phyloP scores from a whole-genome alignment of 2,797 vertebrate species.

The Arvicola amphibius region DNA sequence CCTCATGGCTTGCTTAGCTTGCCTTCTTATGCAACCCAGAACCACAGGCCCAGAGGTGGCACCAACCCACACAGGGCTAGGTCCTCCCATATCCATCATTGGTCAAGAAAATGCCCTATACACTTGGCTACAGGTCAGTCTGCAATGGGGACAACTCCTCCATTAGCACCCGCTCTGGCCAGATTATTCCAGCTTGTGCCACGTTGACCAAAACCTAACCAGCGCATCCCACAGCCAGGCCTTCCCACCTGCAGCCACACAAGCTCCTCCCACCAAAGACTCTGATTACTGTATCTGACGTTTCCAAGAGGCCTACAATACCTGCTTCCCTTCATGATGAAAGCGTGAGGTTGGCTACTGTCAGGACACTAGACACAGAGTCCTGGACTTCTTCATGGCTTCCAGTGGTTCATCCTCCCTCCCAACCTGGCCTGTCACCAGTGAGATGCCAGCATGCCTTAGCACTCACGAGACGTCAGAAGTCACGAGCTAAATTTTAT shows the following conservation, averaged over 20 bases:
- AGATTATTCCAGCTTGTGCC: not conserved
- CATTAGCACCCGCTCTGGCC: not conserved
- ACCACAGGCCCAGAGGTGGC: not conserved
- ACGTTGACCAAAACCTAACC: not conserved
- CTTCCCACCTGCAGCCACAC: not conserved
- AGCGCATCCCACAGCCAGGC: not conserved
- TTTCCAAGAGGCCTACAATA: not conserved
- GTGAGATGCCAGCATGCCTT: not conserved
- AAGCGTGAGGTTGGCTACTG: not conserved
- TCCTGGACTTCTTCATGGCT: not conserved
- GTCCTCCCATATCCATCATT: not conserved
- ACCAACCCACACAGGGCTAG: not conserved
- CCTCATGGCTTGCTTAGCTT: no score
- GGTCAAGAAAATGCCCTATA: not conserved
- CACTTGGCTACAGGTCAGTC: not conserved
- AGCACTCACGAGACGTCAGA: constrained; percentile 6
- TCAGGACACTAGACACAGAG: not conserved
- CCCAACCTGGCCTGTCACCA: constrained; percentile 1
- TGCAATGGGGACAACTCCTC: not conserved
- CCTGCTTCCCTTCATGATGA: not conserved
- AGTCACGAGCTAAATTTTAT: constrained; percentile 51
- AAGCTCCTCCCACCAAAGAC: not conserved
- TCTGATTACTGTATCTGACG: not conserved
- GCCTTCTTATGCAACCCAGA: not conserved
- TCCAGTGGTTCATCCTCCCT: not conserved